phyloP scores from a whole-genome alignment of 92 coral and sea anemone genomes.

The Chrysogorgia sp. region DNA sequence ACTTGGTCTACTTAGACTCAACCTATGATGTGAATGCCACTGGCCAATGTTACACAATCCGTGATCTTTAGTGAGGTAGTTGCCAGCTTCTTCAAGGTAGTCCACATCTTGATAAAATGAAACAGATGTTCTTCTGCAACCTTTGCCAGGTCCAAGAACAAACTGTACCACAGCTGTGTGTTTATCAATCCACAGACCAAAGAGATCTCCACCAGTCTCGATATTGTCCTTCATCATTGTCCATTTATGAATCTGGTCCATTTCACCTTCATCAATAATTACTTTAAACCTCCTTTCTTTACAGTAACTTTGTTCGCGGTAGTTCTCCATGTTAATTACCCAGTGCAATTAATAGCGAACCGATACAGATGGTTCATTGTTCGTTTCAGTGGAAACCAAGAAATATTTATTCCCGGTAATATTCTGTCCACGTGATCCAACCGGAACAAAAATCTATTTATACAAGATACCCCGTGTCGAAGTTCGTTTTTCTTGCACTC shows the following conservation, averaged over 20 bases:
- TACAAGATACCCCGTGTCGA: too few relatives aligned
- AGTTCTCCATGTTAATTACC: background rate
- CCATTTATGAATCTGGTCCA: conserved; percentile 65
- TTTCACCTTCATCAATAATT: conserved; percentile 65
- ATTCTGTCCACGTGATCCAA: background rate
- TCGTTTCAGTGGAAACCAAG: too few relatives aligned
- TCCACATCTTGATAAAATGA: conserved; percentile 82
- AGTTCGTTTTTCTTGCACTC: too few relatives aligned
- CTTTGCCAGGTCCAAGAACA: conserved; percentile 78
- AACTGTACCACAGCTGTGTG: conserved; percentile 76
- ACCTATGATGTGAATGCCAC: conserved; percentile 95
- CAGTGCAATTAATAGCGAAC: background rate
- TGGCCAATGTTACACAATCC: conserved; percentile 90
- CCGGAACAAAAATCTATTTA: background rate
- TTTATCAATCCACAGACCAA: conserved; percentile 84
- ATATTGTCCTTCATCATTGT: conserved; percentile 54
- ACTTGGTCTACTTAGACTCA: conserved; percentile 72
- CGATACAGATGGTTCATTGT: background rate
- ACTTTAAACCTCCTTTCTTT: conserved; percentile 49
- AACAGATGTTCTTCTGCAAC: conserved; percentile 56
- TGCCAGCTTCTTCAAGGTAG: conserved; percentile 70
- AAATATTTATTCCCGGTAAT: background rate
- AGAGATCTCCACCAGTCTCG: conserved; percentile 92
- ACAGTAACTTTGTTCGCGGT: background rate
- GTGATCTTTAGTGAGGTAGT: conserved; percentile 62